Evolutionary conservation across 92 coral and sea anemone species (phyloP).

Genomic region (Muricea muricata): DNA sequence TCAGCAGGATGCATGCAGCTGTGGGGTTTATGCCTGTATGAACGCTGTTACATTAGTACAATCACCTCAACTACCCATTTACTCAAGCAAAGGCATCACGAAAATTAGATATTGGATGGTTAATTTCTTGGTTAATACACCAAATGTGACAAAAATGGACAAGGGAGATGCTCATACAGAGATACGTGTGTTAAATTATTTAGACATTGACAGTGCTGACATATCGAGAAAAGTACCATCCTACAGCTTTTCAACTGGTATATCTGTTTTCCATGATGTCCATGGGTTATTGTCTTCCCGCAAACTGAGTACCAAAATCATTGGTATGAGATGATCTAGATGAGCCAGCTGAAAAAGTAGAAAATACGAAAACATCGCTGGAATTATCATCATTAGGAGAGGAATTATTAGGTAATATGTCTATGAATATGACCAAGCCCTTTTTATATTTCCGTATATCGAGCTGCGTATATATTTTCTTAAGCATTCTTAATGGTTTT

Average conservation of each 20-base stretch:
- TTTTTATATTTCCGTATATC: no score
- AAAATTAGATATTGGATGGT: constrained; percentile 13
- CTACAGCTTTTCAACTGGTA: not conserved
- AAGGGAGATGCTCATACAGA: not conserved
- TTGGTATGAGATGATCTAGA: not conserved
- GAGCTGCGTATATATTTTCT: no score
- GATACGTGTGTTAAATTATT: not conserved
- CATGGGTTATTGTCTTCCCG: not conserved
- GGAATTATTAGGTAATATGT: not conserved
- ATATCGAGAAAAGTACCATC: not conserved
- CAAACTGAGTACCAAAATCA: not conserved
- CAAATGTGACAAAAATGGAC: not conserved
- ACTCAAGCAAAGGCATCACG: not conserved
- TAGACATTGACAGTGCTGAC: not conserved
- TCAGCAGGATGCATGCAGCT: constrained; percentile 22
- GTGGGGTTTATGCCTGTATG: constrained; percentile 10
- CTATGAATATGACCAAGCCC: not conserved
- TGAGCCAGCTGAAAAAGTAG: not conserved
- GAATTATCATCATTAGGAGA: not conserved
- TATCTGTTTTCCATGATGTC: not conserved
- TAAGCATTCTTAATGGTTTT: no score
- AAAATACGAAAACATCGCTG: not conserved
- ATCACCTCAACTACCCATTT: not conserved
- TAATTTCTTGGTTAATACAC: not conserved
- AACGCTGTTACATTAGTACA: constrained; percentile 9